These are phyloP conservation scores for Colletes collaris DNA, from an alignment of 2,888 invertebrate genomes.

Conservation along the genomic window DNA sequence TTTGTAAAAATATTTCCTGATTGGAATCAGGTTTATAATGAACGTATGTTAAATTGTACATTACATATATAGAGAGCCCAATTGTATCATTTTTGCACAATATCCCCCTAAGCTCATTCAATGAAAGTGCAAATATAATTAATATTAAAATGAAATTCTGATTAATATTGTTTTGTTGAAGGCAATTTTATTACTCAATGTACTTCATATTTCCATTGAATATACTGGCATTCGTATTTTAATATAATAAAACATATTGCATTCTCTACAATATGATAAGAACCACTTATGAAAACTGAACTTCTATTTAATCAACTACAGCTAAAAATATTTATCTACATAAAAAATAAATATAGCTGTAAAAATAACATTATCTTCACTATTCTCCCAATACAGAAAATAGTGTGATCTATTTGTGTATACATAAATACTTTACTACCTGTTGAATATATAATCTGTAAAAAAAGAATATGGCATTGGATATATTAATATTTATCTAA, in stretches of 20 bases:
- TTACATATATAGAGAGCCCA: constrained; percentile 16
- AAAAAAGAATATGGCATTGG: constrained; percentile 76
- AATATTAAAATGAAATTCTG: constrained; percentile 33
- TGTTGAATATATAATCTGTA: constrained; percentile 75
- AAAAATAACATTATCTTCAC: constrained; percentile 65
- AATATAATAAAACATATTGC: constrained; percentile 37
- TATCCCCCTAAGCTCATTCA: constrained; percentile 49
- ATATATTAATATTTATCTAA: constrained; percentile 70
- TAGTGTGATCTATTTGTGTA: constrained; percentile 73
- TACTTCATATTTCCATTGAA: background rate
- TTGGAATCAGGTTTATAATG: constrained; percentile 26
- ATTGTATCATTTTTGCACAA: constrained; percentile 27
- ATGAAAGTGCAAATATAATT: constrained; percentile 28
- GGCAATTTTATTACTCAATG: constrained; percentile 2
- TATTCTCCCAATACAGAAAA: constrained; percentile 71
- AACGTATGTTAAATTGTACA: constrained; percentile 23
- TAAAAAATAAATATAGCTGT: constrained; percentile 56
- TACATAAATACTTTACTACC: constrained; percentile 73
- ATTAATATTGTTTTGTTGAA: constrained; percentile 1
- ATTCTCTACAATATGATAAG: constrained; percentile 4
- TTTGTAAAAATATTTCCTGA: constrained; percentile 23
- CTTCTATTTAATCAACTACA: constrained; percentile 14
- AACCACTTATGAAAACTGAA: constrained; percentile 1
- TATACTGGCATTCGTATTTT: constrained; percentile 16
- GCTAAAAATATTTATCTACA: constrained; percentile 45